phyloP scores from a whole-genome alignment of 2,888 invertebrate genomes.

The Antheraea assamensis region DNA sequence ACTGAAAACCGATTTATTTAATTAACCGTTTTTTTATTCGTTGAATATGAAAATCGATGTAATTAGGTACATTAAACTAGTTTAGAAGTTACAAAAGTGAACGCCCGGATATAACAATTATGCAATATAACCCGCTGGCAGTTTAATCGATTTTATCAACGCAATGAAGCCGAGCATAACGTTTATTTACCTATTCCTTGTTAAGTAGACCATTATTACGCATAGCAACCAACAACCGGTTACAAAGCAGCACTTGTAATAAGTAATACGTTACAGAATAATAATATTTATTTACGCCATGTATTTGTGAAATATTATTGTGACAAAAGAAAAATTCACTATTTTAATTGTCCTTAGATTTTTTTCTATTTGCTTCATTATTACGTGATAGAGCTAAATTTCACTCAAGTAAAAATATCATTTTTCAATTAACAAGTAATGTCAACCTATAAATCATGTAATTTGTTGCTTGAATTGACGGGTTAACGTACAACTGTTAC shows the following conservation, averaged over 20 bases:
- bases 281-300: background rate
- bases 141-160: conserved; percentile 30
- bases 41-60: background rate
- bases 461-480: background rate
- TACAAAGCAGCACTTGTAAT: background rate
- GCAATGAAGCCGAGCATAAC: conserved; percentile 27
- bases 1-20: too few species aligned
- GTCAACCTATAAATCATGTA: background rate
- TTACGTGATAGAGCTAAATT: too few species aligned
- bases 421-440: background rate
- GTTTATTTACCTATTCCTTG: conserved; percentile 28
- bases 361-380: background rate
- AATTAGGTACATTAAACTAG: conserved; percentile 12
- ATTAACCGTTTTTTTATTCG: background rate
- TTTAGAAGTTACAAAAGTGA: conserved; percentile 24
- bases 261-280: background rate
- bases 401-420: background rate
- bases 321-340: background rate
- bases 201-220: conserved; percentile 24
- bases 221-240: conserved; percentile 8
- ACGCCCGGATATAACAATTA: conserved; percentile 27
- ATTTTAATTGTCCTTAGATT: background rate
- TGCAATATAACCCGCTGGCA: conserved; percentile 22
- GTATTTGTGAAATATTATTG: background rate
- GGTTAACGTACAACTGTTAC: too few species aligned